These are phyloP conservation scores for Trichogramma dendrolimi DNA, from an alignment of 2,888 invertebrate genomes.

Conservation along the genomic window DNA sequence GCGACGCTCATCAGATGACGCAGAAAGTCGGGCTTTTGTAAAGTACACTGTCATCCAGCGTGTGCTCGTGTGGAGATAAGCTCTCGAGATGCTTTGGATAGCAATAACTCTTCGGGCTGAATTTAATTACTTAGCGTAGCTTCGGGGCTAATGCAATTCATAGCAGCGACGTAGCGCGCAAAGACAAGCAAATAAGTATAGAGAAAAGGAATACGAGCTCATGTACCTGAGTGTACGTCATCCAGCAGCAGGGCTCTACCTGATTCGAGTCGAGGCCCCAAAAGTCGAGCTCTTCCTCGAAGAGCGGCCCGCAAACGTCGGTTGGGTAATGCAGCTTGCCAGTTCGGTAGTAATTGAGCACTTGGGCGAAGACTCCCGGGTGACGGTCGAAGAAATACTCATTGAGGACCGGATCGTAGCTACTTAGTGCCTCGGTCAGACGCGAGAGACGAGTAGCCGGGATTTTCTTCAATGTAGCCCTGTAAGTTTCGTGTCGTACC, in stretches of 20 bases:
- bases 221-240: conserved; percentile 91
- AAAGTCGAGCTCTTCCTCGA: conserved; percentile 98
- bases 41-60: no score
- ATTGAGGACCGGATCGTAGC: conserved; percentile 98
- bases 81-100: no score
- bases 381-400: conserved; percentile 99
- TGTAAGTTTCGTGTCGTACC: conserved; percentile 94
- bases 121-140: no score
- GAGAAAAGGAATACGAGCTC: no score
- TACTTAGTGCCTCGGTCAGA: conserved; percentile 93
- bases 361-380: conserved; percentile 95
- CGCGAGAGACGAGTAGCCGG: conserved; percentile 92
- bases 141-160: no score
- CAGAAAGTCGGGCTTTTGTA: no score
- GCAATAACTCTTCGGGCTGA: no score
- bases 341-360: conserved; percentile 95
- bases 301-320: conserved; percentile 97
- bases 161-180: no score
- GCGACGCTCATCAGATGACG: no score
- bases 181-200: no score
- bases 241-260: conserved; percentile 99
- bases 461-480: conserved; percentile 94
- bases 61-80: no score
- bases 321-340: conserved; percentile 99
- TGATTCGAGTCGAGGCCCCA: conserved; percentile 99